phyloP scores from a whole-genome alignment of 2,797 vertebrate species.

The Sebastes vulpes region DNA sequence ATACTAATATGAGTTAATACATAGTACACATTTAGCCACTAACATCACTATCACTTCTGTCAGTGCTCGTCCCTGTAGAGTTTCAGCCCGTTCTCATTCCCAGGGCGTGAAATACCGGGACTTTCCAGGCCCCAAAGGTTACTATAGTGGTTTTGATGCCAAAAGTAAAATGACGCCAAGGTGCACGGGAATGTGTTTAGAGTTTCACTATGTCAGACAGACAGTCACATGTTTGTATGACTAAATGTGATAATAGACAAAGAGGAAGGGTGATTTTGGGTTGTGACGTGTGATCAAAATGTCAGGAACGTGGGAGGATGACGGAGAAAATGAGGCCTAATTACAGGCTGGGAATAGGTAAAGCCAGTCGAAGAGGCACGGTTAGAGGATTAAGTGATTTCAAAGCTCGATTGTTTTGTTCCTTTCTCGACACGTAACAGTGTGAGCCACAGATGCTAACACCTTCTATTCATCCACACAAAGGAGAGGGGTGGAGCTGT shows the following conservation, averaged over 20 bases:
- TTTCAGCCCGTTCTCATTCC: background rate
- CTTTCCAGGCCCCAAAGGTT: background rate
- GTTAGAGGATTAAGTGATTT: constrained; percentile 12
- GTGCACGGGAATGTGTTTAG: background rate
- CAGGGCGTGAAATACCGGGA: background rate
- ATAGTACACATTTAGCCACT: background rate
- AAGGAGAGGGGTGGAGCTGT: constrained; percentile 23
- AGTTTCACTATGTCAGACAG: constrained; percentile 14
- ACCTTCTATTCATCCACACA: constrained; percentile 53
- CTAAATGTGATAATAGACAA: background rate
- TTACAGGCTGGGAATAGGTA: background rate
- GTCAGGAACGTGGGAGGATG: background rate
- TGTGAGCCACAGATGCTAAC: background rate
- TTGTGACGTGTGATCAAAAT: background rate
- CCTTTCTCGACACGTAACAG: background rate
- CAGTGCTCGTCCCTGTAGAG: background rate
- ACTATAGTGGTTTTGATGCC: background rate
- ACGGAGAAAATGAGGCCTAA: background rate
- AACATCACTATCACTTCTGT: background rate
- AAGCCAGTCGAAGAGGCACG: background rate
- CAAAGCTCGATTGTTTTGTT: background rate
- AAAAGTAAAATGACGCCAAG: background rate
- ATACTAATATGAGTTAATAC: background rate
- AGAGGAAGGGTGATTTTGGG: background rate
- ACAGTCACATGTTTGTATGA: background rate